phyloP scores from a whole-genome alignment of 1,140 invertebrate species.

The Panulirus ornatus region DNA sequence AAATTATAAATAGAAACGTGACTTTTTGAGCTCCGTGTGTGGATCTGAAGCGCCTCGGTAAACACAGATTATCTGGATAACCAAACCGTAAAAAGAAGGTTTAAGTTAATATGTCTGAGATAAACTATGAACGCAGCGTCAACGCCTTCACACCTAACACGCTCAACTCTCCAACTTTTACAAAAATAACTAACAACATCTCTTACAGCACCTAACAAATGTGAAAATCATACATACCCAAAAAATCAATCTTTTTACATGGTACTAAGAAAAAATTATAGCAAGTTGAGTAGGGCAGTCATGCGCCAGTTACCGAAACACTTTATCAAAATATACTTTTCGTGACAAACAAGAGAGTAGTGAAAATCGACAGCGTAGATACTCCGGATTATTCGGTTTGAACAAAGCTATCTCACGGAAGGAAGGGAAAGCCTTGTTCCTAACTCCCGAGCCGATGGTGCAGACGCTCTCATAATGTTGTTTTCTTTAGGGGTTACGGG shows the following conservation, averaged over 20 bases:
- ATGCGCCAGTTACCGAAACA: not conserved
- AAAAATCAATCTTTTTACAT: not conserved
- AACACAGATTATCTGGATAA: no score
- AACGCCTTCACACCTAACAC: not conserved
- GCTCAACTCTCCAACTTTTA: not conserved
- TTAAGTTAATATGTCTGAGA: no score
- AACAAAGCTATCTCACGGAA: not conserved
- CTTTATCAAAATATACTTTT: not conserved
- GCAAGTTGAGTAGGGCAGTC: not conserved
- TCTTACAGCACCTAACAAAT: conserved; percentile 50
- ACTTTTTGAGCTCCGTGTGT: not conserved
- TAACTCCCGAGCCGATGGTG: conserved; percentile 15
- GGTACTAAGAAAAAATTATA: not conserved
- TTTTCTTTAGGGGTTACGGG: conserved; percentile 36
- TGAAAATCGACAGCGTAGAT: not conserved
- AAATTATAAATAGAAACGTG: not conserved
- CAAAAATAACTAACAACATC: conserved; percentile 55
- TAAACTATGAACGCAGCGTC: no score
- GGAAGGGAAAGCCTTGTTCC: conserved; percentile 2
- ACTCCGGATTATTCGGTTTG: not conserved
- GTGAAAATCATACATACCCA: not conserved
- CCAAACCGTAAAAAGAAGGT: no score
- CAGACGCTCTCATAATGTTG: not conserved
- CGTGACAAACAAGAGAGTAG: not conserved
- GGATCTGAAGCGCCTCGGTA: no score